phyloP scores from a whole-genome alignment of 2,888 invertebrate genomes.

The Galeopsomyia nigrocyanea region DNA sequence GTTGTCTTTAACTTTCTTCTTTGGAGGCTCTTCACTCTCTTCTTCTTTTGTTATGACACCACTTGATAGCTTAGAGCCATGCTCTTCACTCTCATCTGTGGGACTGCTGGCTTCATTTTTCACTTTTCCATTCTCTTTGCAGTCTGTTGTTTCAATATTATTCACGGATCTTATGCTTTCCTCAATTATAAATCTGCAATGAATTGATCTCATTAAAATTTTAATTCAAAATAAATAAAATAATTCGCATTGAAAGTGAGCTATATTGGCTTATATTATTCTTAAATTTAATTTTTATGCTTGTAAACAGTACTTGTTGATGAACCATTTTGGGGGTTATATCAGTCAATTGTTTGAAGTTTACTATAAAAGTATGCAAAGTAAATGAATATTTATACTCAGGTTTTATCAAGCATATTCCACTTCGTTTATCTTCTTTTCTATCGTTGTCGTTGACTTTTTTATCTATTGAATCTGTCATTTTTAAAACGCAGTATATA shows the following conservation, averaged over 20 bases:
- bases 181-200: slow-evolving; percentile 68
- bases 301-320: too few species aligned
- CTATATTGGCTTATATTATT: too few species aligned
- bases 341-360: too few species aligned
- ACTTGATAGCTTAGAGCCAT: too few species aligned
- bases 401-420: slow-evolving; percentile 70
- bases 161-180: slow-evolving; percentile 68
- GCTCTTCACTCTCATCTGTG: slow-evolving; percentile 53
- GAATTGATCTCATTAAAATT: slow-evolving; percentile 4
- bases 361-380: too few species aligned
- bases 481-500: slow-evolving; percentile 6
- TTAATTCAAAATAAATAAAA: slow-evolving; percentile 5
- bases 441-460: slow-evolving; percentile 9
- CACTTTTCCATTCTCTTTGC: slow-evolving; percentile 61
- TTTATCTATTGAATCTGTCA: slow-evolving; percentile 36
- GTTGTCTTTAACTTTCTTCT: slow-evolving; percentile 65
- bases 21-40: slow-evolving; percentile 57
- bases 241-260: slow-evolving; percentile 43
- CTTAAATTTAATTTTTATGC: too few species aligned
- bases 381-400: slow-evolving; percentile 62
- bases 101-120: slow-evolving; percentile 44
- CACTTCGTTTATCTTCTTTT: slow-evolving; percentile 60
- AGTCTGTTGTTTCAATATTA: slow-evolving; percentile 68
- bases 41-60: too few species aligned
- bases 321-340: slow-evolving; percentile 29